Base-by-base conservation (phyloP, 35 echinoderm and acorn worm species). In the Anneissia japonica region DNA sequence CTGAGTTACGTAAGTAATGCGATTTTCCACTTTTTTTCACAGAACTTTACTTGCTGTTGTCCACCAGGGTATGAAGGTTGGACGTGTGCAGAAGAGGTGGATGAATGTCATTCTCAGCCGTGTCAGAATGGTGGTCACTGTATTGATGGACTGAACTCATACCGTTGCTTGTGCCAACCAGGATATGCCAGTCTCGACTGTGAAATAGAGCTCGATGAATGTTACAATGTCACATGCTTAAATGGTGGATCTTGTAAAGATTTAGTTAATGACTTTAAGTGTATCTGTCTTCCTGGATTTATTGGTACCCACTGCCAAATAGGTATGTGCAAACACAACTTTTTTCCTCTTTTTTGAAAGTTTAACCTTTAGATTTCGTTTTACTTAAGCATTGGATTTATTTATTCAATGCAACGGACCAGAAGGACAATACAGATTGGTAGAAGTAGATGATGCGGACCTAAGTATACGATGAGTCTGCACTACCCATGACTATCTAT, bases 21-120 rank as follows among this genome's bases (percentile, higher is more conserved):
- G 17, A 30, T 9, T 46, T 40, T 45, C 30, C 40, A 31, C 35
- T 28, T 83, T 77, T 33, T 26, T 26, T 34, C 46, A 23, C 74
- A 93, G 92, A 90, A 93, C 56, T 93, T 85, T 29, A 89, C 87
- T 1, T 93, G 92, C 73, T 93, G 92, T 41, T 93, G 92, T 32
- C 46, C 46, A 16, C 87, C 92, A 7, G 87, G 92, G 21, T 93
- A 77, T 39, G 84, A 36, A 30, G 92, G 92, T 11, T 79, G 83
- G 4, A 51, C 73, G 2, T 93, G 92, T 46, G 92, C 89, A 76
- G 37, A 82, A 12, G 32, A 39, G 5, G 72, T 79, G 0, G 72
- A 93, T 83, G 32, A 89, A n/a, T 93, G 92, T 55, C 16, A 35
- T 13, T 86, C 83, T 0, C 40, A 77, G 0, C 92, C 92, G 0